Evolutionary conservation across 2,888 invertebrate species (phyloP), one percentile per base, ranked within the genome.

Genomic region (Tricholauxania praeusta): DNA sequence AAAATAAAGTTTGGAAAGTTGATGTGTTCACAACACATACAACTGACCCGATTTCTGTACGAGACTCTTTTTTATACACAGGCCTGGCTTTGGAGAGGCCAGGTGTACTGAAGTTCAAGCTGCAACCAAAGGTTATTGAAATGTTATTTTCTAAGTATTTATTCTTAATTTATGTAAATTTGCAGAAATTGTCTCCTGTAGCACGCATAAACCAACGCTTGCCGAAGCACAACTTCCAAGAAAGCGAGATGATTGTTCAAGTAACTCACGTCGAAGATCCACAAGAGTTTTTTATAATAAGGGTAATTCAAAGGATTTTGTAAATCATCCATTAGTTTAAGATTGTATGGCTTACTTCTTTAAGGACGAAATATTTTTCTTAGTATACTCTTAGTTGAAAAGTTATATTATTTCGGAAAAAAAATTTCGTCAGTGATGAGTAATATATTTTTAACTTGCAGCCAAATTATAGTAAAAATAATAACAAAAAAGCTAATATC

Each of bases 251-350:
- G 14, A 69, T 84, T 64, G 91, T 92, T 0, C 84, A 88, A 72
- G 86, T 94, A 59, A 89, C 90, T 0, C 89, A 91, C 76, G 87
- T 93, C 1, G 87, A 90, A 32, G 90, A 90, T 82, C 94, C 93
- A 0, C 88, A 90, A 78, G 88, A 89, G 74, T 92, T 95, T 82
- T 94, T 89, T 82, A 90, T 93, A 0, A 90, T 92, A 78, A 90
- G 91, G 87, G 92, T 92, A 69, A 39, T 39, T 39, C 6, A 39
- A 10, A 39, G 8, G 0, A 39, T 6, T 28, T 28, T 28, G 28
- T 28, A 28, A 28, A 28, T 28, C 3, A 4, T 28, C 2, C 3
- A 28, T 3, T 3, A 22, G 22, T 22, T 22, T 22, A 2, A 22
- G 22, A 22, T 3, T 28, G 4, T 28, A 28, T 28, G 2, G 28